These are phyloP conservation scores for Pachypanchax playfairii DNA, from an alignment of 2,113 vertebrate genomes.

Conservation along the genomic window DNA sequence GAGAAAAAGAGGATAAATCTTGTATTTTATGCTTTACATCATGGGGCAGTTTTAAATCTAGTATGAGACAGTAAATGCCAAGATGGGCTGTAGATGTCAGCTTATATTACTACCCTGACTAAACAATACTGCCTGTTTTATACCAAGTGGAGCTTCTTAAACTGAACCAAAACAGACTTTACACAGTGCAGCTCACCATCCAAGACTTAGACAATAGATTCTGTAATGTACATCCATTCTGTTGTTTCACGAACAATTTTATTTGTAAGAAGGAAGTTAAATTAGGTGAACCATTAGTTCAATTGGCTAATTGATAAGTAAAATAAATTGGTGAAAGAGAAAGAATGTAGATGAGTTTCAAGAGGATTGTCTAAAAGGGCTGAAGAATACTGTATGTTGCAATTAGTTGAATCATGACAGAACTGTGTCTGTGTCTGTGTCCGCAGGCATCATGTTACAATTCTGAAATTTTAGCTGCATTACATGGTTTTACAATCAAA, in stretches of 20 bases:
- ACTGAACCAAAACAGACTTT: too few species aligned
- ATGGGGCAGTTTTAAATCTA: slow-evolving; percentile 13
- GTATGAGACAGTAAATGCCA: slow-evolving; percentile 8
- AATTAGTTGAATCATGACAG: background rate
- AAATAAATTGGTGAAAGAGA: too few species aligned
- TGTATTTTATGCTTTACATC: slow-evolving; percentile 11
- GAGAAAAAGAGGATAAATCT: slow-evolving; percentile 19
- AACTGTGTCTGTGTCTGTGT: background rate
- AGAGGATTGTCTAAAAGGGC: background rate
- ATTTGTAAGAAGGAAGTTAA: too few species aligned
- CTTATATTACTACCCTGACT: slow-evolving; percentile 1
- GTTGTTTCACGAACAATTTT: too few species aligned
- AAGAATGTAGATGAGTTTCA: background rate
- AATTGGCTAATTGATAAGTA: too few species aligned
- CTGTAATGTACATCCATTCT: too few species aligned
- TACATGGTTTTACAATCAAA: slow-evolving; percentile 56
- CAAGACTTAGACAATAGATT: too few species aligned
- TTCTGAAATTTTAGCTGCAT: slow-evolving; percentile 24
- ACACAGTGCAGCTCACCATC: too few species aligned
- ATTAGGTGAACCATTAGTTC: too few species aligned
- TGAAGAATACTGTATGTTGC: slow-evolving; percentile 1
- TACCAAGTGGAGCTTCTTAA: slow-evolving; percentile 23
- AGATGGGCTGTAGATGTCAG: slow-evolving; percentile 13
- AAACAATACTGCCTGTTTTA: slow-evolving; percentile 24
- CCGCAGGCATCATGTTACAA: slow-evolving; percentile 6